Evolutionary conservation across 2,888 invertebrate genomes (phyloP).

Genomic region (Pachycephus smyrnensis): DNA sequence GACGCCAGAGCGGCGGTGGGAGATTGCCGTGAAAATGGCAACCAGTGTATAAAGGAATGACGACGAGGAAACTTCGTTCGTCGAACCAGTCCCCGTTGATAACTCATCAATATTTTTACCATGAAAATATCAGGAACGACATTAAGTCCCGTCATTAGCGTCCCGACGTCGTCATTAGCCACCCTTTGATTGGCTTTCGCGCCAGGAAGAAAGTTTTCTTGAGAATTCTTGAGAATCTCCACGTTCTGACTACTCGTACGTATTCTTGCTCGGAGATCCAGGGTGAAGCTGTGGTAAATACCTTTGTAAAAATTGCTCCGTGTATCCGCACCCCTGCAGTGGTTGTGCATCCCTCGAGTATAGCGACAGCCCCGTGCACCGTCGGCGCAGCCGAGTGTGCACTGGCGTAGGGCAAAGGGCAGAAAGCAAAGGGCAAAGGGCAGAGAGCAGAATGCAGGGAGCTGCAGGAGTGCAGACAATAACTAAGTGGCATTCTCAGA

Average conservation of each 20-base stretch:
- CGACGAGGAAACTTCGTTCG: conserved; percentile 10
- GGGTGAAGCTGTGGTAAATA: conserved; percentile 25
- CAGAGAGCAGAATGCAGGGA: conserved; percentile 10
- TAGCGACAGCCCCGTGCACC: no score
- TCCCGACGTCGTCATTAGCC: conserved; percentile 20
- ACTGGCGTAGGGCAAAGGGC: no score
- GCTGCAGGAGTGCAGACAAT: conserved; percentile 44
- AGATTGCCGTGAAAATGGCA: conserved; percentile 18
- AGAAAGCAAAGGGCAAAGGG: neutral
- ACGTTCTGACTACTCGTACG: no score
- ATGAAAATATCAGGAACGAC: conserved; percentile 36
- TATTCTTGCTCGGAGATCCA: conserved; percentile 6
- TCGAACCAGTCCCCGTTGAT: conserved; percentile 28
- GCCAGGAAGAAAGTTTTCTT: conserved; percentile 6
- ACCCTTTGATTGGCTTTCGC: conserved; percentile 14
- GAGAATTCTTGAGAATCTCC: neutral
- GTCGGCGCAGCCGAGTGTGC: no score
- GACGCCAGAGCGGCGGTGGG: conserved; percentile 18
- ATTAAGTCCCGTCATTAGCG: conserved; percentile 32
- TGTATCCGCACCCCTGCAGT: no score
- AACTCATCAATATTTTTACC: conserved; percentile 40
- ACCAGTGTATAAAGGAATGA: conserved; percentile 24
- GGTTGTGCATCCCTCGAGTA: no score
- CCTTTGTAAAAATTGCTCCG: no score
- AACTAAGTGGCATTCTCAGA: conserved; percentile 59